Evolutionary conservation across 2,113 vertebrate species (phyloP).

Genomic region (Dicrurus megarhynchus): DNA sequence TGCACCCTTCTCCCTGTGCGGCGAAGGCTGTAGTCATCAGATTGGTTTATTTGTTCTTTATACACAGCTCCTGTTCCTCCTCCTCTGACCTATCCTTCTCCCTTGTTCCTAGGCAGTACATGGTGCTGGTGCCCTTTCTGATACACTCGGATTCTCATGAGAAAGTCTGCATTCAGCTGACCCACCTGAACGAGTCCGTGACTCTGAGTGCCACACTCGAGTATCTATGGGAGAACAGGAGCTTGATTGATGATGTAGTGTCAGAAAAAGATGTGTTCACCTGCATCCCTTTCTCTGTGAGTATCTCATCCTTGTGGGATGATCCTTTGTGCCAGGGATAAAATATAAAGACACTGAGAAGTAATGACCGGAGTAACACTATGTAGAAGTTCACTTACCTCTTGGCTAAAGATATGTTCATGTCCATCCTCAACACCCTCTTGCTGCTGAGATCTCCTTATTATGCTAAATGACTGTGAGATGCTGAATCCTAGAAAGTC

Average conservation of each 20-base stretch:
- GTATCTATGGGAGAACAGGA: constrained; percentile 22
- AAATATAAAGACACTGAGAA: neutral
- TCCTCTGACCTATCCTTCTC: neutral
- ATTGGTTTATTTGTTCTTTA: neutral
- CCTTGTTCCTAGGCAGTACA: constrained; percentile 54
- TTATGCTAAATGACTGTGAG: neutral
- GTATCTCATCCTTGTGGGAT: neutral
- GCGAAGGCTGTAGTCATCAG: neutral
- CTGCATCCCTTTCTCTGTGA: constrained; percentile 56
- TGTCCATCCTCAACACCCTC: neutral
- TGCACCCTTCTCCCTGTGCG: neutral
- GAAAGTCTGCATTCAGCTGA: constrained; percentile 69
- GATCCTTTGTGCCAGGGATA: neutral
- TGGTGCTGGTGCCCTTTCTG: constrained; percentile 47
- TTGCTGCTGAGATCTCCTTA: neutral
- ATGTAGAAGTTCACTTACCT: neutral
- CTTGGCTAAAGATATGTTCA: neutral
- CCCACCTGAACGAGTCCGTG: constrained; percentile 74
- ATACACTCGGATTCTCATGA: constrained; percentile 1
- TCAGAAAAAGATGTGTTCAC: neutral
- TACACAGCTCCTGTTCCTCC: neutral
- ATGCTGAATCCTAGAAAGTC: neutral
- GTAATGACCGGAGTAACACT: neutral
- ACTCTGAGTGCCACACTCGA: constrained; percentile 38
- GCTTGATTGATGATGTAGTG: constrained; percentile 48